These are phyloP conservation scores for Perithous albicinctus DNA, from an alignment of 2,888 invertebrate genomes.

Conservation along the genomic window DNA sequence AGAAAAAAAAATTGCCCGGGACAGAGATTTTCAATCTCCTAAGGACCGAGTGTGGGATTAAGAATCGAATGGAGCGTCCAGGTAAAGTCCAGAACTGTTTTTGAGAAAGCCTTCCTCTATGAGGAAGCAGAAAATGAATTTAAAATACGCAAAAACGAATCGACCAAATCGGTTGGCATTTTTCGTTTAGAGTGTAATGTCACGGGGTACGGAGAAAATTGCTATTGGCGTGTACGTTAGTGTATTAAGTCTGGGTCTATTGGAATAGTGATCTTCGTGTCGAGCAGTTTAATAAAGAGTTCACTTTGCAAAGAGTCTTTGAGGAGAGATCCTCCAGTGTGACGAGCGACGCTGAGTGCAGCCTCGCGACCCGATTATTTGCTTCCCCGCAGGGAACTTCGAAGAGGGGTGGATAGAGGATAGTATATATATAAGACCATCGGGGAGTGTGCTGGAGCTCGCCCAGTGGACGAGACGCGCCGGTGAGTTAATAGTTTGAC, in stretches of 20 bases:
- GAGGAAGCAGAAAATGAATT: no score
- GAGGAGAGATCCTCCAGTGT: constrained; percentile 36
- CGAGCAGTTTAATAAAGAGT: constrained; percentile 58
- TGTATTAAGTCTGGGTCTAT: constrained; percentile 3
- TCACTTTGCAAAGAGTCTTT: constrained; percentile 51
- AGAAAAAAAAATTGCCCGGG: no score
- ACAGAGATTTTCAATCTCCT: no score
- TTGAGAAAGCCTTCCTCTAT: no score
- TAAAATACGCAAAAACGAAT: no score
- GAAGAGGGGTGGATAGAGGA: constrained; percentile 22
- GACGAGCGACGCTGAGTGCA: constrained; percentile 28
- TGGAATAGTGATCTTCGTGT: constrained; percentile 33
- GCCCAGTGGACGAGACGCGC: constrained; percentile 44
- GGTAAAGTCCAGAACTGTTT: no score
- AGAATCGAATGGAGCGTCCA: no score
- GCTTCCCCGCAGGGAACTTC: constrained; percentile 49
- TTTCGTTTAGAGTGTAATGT: no score
- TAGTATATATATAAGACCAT: constrained; percentile 48
- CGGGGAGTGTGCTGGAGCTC: constrained; percentile 23
- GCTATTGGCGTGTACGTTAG: neutral
- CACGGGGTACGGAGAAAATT: neutral
- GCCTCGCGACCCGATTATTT: constrained; percentile 40
- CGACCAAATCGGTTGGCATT: no score
- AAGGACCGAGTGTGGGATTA: no score
- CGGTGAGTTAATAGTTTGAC: constrained; percentile 72